Conservation (phyloP, 2,113 vertebrate species). For the Phainopepla nitens region DNA sequence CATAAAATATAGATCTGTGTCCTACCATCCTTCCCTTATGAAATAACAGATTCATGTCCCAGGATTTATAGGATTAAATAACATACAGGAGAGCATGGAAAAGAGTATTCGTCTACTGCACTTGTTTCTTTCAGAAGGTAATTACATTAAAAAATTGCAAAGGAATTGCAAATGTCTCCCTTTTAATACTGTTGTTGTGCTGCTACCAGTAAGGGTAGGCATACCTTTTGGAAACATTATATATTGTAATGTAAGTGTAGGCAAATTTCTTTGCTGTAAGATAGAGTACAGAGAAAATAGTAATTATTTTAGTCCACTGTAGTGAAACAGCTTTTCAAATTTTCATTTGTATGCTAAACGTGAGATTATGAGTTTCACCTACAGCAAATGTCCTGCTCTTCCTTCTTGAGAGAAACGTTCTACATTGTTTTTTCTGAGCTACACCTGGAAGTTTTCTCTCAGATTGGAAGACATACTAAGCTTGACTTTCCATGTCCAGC, state of each 20-base stretch:
- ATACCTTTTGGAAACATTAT: not conserved
- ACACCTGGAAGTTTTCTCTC: not conserved
- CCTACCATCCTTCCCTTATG: not conserved
- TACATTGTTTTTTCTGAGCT: not conserved
- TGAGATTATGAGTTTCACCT: not conserved
- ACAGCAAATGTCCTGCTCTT: not conserved
- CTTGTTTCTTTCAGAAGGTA: not conserved
- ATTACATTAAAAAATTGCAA: not conserved
- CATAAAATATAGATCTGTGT: not conserved
- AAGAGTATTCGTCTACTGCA: not conserved
- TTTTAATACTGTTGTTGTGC: not conserved
- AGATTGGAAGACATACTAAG: not conserved
- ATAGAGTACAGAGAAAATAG: not conserved
- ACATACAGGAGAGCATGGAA: not conserved
- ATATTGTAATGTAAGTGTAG: not conserved
- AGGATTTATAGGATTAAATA: not conserved
- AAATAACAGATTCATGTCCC: not conserved
- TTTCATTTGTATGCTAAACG: not conserved
- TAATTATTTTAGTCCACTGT: not conserved
- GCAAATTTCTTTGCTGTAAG: not conserved
- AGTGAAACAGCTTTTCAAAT: not conserved
- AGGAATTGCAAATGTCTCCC: not conserved
- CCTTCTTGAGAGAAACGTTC: not conserved
- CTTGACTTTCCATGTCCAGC: not conserved
- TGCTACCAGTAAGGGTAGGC: not conserved